Percentiles rank a stretch among this genome's conserved stretches.
These are phyloP conservation scores for Rafetus swinhoei DNA, from an alignment of 2,113 vertebrate genomes.

Conservation along the genomic window DNA sequence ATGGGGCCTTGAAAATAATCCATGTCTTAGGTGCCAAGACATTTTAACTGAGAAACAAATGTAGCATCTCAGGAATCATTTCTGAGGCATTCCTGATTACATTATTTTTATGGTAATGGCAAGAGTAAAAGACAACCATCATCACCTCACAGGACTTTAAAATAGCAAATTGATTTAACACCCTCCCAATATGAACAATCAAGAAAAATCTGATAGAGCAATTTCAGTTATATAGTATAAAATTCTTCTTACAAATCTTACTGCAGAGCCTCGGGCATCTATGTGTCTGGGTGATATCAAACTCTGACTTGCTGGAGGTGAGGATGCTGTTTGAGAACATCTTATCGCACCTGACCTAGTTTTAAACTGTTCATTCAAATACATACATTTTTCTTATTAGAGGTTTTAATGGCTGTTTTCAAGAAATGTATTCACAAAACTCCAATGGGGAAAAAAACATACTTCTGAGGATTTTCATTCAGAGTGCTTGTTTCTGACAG, in stretches of 20 bases:
- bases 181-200: neutral
- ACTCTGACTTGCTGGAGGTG: conserved; percentile 21
- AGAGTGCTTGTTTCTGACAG: neutral
- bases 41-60: neutral
- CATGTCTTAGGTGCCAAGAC: neutral
- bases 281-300: conserved; percentile 32
- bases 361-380: neutral
- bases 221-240: conserved; percentile 30
- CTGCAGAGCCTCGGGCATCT: conserved; percentile 24
- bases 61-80: neutral
- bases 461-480: neutral
- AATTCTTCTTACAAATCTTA: conserved; percentile 29
- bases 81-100: neutral
- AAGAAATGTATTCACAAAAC: neutral
- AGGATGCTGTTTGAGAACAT: neutral
- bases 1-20: neutral
- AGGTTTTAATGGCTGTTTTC: neutral
- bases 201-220: neutral
- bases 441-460: neutral
- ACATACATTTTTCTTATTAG: neutral
- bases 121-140: neutral
- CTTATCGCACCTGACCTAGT: conserved; percentile 8
- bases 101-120: neutral
- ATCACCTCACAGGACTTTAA: conserved; percentile 20
- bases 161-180: conserved; percentile 21